Evolutionary conservation across 1,140 invertebrate genomes (phyloP).

Genomic region (Drosophila auraria): DNA sequence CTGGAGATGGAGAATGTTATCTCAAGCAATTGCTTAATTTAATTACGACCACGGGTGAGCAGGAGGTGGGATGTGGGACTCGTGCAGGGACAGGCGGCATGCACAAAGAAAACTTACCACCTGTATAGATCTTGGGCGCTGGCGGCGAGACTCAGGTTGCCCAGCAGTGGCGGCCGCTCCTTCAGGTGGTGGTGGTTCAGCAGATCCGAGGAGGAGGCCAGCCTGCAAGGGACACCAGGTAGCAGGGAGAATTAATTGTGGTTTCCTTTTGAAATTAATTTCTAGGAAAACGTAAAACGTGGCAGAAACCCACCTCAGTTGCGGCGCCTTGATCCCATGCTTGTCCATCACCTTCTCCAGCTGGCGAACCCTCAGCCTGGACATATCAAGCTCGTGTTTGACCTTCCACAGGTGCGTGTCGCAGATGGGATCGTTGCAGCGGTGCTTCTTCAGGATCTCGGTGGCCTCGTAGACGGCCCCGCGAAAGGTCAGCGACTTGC

Average conservation of each 20-base stretch:
- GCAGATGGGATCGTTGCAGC: slow-evolving; percentile 92
- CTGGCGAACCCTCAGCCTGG: slow-evolving; percentile 92
- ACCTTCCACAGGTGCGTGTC: slow-evolving; percentile 95
- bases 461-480: slow-evolving; percentile 94
- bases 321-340: slow-evolving; percentile 91
- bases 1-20: slow-evolving; percentile 54
- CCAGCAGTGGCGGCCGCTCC: slow-evolving; percentile 80
- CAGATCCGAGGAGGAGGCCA: slow-evolving; percentile 85
- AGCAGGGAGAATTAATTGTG: background rate
- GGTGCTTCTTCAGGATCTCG: slow-evolving; percentile 87
- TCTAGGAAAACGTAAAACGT: too few species aligned
- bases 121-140: slow-evolving; percentile 86
- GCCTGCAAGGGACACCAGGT: slow-evolving; percentile 41
- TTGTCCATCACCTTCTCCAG: slow-evolving; percentile 93
- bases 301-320: slow-evolving; percentile 85
- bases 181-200: slow-evolving; percentile 83
- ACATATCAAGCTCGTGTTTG: slow-evolving; percentile 94
- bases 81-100: slow-evolving; percentile 18
- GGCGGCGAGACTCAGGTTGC: slow-evolving; percentile 84
- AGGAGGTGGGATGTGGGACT: background rate
- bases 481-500: slow-evolving; percentile 93
- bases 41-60: slow-evolving; percentile 44
- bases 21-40: slow-evolving; percentile 75
- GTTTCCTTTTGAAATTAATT: background rate
- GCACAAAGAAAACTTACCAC: slow-evolving; percentile 83